phyloP scores from a whole-genome alignment of 2,888 invertebrate genomes.

The Volucella inflata region DNA sequence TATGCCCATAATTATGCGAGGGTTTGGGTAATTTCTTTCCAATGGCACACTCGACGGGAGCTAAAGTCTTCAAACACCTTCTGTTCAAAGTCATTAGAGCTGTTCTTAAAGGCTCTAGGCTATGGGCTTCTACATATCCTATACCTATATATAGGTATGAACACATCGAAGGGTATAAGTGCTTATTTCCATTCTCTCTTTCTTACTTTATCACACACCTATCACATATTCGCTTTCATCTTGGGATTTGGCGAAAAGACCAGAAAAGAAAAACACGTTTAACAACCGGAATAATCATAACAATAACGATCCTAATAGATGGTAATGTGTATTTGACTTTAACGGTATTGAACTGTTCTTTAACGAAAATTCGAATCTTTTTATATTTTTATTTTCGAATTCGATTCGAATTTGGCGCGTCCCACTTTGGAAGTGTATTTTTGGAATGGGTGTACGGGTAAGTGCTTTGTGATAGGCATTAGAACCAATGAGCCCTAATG shows the following conservation, averaged over 20 bases:
- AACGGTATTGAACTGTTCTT: constrained; percentile 37
- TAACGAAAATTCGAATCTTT: constrained; percentile 14
- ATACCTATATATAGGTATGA: no score
- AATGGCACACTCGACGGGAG: constrained; percentile 24
- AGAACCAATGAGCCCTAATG: constrained; percentile 35
- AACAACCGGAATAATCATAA: constrained; percentile 63
- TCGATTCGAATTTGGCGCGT: constrained; percentile 28
- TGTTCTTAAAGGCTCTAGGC: neutral
- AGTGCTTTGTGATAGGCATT: constrained; percentile 42
- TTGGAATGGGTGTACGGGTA: neutral
- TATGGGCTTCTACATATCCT: constrained; percentile 27
- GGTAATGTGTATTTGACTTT: constrained; percentile 59
- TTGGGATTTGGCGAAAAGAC: neutral
- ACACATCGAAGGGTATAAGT: neutral
- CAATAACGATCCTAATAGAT: constrained; percentile 63
- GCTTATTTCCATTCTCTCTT: constrained; percentile 18
- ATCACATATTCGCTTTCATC: constrained; percentile 39
- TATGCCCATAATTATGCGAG: constrained; percentile 29
- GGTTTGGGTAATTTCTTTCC: constrained; percentile 37
- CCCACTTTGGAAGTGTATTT: neutral
- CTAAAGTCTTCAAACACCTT: constrained; percentile 39
- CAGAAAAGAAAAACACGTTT: constrained; percentile 43
- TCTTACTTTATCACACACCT: no score
- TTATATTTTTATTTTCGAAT: constrained; percentile 25
- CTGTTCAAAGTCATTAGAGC: constrained; percentile 7